Evolutionary conservation across 2,113 vertebrate species (phyloP).

Genomic region (Apodemus speciosus): DNA sequence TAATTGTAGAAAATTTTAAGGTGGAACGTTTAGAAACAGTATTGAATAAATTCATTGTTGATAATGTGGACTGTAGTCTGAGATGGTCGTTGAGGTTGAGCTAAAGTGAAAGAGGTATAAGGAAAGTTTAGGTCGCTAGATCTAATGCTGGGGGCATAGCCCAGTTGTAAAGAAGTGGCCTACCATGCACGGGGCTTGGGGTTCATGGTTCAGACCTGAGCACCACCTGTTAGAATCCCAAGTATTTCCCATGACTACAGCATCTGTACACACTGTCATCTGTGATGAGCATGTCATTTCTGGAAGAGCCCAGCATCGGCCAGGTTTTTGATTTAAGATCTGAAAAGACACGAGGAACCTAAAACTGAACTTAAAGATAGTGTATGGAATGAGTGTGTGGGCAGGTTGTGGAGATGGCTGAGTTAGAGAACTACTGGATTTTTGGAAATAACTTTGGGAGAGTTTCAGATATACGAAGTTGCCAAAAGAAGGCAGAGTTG

Average conservation of each 20-base stretch:
- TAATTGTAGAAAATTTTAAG: background rate
- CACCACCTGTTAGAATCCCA: background rate
- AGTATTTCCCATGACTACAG: background rate
- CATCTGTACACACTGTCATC: background rate
- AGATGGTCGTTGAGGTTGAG: background rate
- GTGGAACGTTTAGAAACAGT: background rate
- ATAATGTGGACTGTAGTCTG: background rate
- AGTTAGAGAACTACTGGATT: background rate
- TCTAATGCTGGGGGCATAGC: background rate
- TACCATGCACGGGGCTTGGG: background rate
- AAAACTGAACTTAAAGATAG: slow-evolving; percentile 5
- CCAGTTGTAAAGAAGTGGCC: background rate
- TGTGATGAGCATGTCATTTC: background rate
- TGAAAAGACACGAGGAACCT: background rate
- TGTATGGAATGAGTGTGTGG: background rate
- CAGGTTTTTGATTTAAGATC: background rate
- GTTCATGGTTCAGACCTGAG: background rate
- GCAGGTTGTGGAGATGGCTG: background rate
- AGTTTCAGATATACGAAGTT: background rate
- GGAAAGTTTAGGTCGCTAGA: background rate
- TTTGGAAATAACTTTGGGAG: background rate
- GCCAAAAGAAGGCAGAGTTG: background rate
- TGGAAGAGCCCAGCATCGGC: slow-evolving; percentile 32
- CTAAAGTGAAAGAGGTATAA: background rate
- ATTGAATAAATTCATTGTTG: background rate